Evolutionary conservation across 1,140 invertebrate species (phyloP).

Genomic region (Homarus americanus): DNA sequence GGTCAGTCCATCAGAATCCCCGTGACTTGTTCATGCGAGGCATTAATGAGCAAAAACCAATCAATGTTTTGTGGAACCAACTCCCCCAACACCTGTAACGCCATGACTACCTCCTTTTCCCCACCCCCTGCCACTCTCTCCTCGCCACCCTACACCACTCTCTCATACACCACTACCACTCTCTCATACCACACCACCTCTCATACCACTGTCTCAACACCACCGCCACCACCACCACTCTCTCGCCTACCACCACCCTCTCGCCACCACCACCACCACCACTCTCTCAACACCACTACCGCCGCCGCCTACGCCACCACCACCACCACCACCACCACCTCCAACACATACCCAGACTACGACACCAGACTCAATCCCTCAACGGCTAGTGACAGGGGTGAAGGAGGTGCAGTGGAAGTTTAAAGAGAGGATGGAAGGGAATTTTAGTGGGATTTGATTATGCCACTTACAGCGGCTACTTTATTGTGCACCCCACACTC

Average conservation of each 20-base stretch:
- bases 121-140: no score
- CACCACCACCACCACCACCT: background rate
- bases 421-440: background rate
- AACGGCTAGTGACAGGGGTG: background rate
- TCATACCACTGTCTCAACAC: no score
- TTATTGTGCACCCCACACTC: background rate
- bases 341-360: no score
- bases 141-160: no score
- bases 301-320: background rate
- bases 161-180: background rate
- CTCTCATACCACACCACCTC: background rate
- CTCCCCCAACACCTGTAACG: background rate
- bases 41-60: no score
- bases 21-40: no score
- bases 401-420: background rate
- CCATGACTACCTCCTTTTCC: background rate
- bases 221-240: background rate
- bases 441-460: background rate
- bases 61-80: no score
- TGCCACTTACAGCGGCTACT: background rate
- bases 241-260: background rate
- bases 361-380: background rate
- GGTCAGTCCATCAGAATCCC: no score
- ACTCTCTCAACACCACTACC: background rate
- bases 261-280: constrained; percentile 5